phyloP scores from a whole-genome alignment of 2,797 vertebrate species.

The Picus viridis region DNA sequence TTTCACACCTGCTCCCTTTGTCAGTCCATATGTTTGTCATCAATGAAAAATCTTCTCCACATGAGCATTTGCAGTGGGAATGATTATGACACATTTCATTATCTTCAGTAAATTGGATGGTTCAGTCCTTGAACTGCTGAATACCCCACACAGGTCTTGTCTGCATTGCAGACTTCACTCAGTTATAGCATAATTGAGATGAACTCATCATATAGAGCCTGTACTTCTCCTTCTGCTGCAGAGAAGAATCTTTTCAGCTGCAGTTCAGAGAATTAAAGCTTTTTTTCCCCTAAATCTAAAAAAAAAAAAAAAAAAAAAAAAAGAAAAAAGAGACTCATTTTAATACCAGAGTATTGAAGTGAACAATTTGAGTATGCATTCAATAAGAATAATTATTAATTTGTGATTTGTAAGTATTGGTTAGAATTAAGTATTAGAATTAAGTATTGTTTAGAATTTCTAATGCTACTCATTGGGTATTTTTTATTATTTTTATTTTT shows the following conservation, averaged over 20 bases:
- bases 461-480: not conserved
- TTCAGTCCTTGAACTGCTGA: conserved; percentile 63
- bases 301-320: not conserved
- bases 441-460: not conserved
- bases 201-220: conserved; percentile 2
- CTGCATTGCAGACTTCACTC: conserved; percentile 38
- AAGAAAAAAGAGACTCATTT: not conserved
- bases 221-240: not conserved
- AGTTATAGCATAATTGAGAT: conserved; percentile 46
- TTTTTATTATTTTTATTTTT: not conserved
- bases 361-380: conserved; percentile 9
- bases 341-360: not conserved
- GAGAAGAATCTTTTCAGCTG: conserved; percentile 6
- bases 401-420: not conserved
- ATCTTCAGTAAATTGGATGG: conserved; percentile 63
- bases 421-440: not conserved
- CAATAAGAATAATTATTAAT: not conserved
- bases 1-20: conserved; percentile 73
- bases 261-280: not conserved
- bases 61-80: conserved; percentile 51
- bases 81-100: conserved; percentile 72
- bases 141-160: conserved; percentile 33
- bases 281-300: not conserved
- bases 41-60: conserved; percentile 62
- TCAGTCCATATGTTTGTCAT: conserved; percentile 68